phyloP scores from a whole-genome alignment of 2,113 vertebrate species.

The Megaptera novaeangliae region DNA sequence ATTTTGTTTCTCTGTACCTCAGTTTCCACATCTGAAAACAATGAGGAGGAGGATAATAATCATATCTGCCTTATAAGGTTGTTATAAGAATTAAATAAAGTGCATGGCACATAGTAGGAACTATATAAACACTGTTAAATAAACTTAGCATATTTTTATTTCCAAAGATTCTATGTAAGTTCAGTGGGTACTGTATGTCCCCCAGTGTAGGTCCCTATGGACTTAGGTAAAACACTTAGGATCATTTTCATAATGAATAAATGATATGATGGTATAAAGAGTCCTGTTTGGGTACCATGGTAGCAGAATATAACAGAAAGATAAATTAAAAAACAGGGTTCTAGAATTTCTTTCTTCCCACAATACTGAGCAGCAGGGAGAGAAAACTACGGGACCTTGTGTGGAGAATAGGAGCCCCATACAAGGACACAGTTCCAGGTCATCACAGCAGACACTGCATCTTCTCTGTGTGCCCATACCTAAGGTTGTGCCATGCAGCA shows the following conservation, averaged over 20 bases:
- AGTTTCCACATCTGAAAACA: not conserved
- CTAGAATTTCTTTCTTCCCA: not conserved
- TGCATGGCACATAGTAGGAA: not conserved
- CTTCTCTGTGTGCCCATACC: accelerated
- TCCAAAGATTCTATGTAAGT: not conserved
- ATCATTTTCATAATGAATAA: not conserved
- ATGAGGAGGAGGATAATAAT: not conserved
- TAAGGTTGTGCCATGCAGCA: not conserved
- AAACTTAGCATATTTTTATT: not conserved
- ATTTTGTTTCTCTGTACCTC: not conserved
- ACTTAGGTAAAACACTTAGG: not conserved
- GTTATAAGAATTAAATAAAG: not conserved
- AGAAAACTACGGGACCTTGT: not conserved
- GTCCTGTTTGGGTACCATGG: not conserved
- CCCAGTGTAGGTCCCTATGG: not conserved
- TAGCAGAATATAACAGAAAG: not conserved
- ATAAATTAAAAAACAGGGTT: not conserved
- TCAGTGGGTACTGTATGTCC: not conserved
- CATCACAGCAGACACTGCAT: not conserved
- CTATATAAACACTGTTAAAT: not conserved
- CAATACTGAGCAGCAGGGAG: not conserved
- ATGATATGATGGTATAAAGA: not conserved
- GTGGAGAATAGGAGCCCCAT: accelerated
- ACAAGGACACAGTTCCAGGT: not conserved
- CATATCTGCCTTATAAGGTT: not conserved